Base-by-base conservation (phyloP, 2,113 vertebrate genomes). In the Chascanopsetta lugubris region DNA sequence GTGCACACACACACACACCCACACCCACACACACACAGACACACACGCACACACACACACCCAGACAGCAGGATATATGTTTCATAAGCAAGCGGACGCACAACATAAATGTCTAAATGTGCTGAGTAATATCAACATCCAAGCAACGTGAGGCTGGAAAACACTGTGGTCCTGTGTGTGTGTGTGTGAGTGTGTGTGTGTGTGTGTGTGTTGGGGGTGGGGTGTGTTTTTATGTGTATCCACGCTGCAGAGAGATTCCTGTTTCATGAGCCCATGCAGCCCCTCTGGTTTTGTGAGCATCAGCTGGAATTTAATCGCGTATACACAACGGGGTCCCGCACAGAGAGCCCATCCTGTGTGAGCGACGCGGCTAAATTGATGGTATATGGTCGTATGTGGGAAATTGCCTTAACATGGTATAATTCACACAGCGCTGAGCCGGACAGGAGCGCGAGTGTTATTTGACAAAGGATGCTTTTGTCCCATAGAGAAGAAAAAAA, bases 201-300 rank as follows among this genome's bases (percentile, higher is more conserved):
- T 73, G 21, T 55, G 51, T 54, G 21, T 47, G 21, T 43, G 12
- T 15, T 47, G 55, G 48, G 61, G 51, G 32, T 36, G 26, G 24
- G 18, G 15, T 32, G 46, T 77, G 54, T 71, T 68, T 56, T 36
- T 74, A 22, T 54, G 54, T 51, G 48, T 73, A 20, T 77, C 38
- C 61, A 77, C 48, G 51, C 36, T 61, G 48, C n/a, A n/a, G 26
- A 68, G 15, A 38, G 59, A 83, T 83, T 81, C 30, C 57, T 72
- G 32, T 75, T 80, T 78, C 59, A 80, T 75, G 67, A 78, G 67
- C 61, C 42, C 47, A n/a, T n/a, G n/a, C n/a, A 58, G 49, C 10
- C 11, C 67, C 29, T 40, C 40, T 72, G 59, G 32, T 27, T 68
- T 38, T 77, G 72, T 77, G 67, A 77, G 47, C 32, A 58, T 48